Evolutionary conservation across 2,888 invertebrate species (phyloP).

Genomic region (Campopleginae sp.): DNA sequence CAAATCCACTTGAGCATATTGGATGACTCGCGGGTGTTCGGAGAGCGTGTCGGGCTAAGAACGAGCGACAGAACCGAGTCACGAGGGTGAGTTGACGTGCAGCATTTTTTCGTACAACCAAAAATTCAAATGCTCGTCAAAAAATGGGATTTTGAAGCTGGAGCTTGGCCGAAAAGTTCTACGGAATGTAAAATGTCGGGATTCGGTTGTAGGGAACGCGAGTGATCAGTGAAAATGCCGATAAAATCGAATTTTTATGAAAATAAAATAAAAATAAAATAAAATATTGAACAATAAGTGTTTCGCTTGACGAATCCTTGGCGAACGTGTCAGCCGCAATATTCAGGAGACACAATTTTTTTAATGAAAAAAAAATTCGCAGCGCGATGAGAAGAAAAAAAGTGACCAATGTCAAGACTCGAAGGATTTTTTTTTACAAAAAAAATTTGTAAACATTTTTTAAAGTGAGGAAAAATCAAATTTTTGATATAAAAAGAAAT

Average conservation of each 20-base stretch:
- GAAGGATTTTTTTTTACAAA: not conserved
- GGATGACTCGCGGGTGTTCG: conserved; percentile 71
- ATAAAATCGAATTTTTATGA: not conserved
- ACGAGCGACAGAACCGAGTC: conserved; percentile 18
- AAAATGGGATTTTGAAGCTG: conserved; percentile 23
- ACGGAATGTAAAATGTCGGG: conserved; percentile 56
- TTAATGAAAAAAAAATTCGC: too few species aligned
- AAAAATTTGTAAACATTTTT: not conserved
- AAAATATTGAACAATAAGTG: too few species aligned
- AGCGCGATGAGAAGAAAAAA: not conserved
- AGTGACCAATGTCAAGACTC: conserved; percentile 20
- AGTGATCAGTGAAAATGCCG: conserved; percentile 35
- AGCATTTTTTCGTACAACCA: conserved; percentile 27
- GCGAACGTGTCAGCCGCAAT: too few species aligned
- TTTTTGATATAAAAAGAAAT: not conserved
- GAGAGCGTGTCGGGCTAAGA: conserved; percentile 24
- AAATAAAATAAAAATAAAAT: too few species aligned
- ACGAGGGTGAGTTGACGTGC: conserved; percentile 29
- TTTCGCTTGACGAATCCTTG: too few species aligned
- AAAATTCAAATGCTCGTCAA: conserved; percentile 35
- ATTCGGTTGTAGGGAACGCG: conserved; percentile 24
- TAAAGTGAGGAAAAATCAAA: not conserved
- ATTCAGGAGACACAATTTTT: too few species aligned
- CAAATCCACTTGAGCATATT: conserved; percentile 78
- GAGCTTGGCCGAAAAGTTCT: not conserved